Percentiles rank a stretch among this genome's conserved stretches.
phyloP scores from a whole-genome alignment of 2,888 invertebrate species.

The Hyppa rectilinea region DNA sequence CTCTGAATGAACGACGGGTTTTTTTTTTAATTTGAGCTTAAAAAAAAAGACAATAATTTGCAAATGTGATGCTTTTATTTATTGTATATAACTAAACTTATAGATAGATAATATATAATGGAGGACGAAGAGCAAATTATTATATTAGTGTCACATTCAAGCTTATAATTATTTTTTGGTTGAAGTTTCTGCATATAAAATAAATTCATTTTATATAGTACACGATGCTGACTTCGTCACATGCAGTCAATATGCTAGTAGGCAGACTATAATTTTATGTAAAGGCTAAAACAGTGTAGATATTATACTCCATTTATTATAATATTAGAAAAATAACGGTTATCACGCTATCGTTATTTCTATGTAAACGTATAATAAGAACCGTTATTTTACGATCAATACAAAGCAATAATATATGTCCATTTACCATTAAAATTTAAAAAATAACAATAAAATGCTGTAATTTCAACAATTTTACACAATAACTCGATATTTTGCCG shows the following conservation, averaged over 20 bases:
- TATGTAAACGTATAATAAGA: too few relatives aligned
- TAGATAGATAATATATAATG: not conserved
- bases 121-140: slow-evolving; percentile 29
- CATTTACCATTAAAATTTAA: too few relatives aligned
- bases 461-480: too few relatives aligned
- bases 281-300: too few relatives aligned
- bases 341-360: too few relatives aligned
- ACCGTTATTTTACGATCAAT: too few relatives aligned
- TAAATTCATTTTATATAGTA: not conserved
- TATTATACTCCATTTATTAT: too few relatives aligned
- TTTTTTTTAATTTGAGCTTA: not conserved
- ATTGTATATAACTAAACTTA: not conserved
- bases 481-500: too few relatives aligned
- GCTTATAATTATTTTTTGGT: not conserved
- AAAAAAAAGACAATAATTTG: not conserved
- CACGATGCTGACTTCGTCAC: not conserved
- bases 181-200: not conserved
- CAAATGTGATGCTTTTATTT: slow-evolving; percentile 13
- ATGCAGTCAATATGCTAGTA: not conserved
- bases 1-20: not conserved
- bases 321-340: too few relatives aligned
- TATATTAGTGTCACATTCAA: slow-evolving; percentile 15
- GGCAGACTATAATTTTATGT: too few relatives aligned
- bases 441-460: too few relatives aligned
- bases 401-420: too few relatives aligned